Base-by-base conservation (phyloP, 2,888 invertebrate species). In the Diarsia rubi region DNA sequence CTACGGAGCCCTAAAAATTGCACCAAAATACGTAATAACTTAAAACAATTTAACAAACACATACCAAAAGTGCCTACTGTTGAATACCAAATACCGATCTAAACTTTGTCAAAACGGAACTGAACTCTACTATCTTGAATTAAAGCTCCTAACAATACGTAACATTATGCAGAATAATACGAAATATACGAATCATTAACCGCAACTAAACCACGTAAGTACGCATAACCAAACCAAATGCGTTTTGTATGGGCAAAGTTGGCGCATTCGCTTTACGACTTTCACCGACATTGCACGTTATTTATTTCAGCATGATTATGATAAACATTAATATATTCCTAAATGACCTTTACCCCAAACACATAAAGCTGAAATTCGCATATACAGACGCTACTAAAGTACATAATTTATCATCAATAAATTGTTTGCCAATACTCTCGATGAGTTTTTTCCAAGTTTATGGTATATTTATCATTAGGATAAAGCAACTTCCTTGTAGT, bases 371-470 rank as follows among this genome's bases (percentile, higher is more conserved):
- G 47, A 73, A 73, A 78, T 47, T 66, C 37, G 68, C 44, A 45
- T 57, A 63, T 16, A 54, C 49, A 47, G 44, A 47, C 21, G 71
- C 16, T 49, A 14, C n/a, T 62, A 42, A 8, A 69, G 57, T 63
- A 54, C 52, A 65, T 69, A 70, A 75, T 70, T 59, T 71, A 82
- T 74, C 69, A 57, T 72, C 71, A 72, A 79, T 85, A 86, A 84
- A 79, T 82, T 79, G 65, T 79, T 81, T 72, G 60, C 64, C 79
- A 73, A 84, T 86, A 72, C 59, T 75, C 57, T 12, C 44, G 27
- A 78, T 74, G 83, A 86, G 82, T 45, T 78, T 86, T 86, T 63
- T 47, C 66, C 37, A 37, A 84, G 69, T 84, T 79, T 80, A 75
- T 80, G 69, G 69, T 60, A 54, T 68, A 82, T 85, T 82, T 71